Evolutionary conservation across 2,888 invertebrate genomes (phyloP).

Genomic region (Rhorus exstirpatorius): DNA sequence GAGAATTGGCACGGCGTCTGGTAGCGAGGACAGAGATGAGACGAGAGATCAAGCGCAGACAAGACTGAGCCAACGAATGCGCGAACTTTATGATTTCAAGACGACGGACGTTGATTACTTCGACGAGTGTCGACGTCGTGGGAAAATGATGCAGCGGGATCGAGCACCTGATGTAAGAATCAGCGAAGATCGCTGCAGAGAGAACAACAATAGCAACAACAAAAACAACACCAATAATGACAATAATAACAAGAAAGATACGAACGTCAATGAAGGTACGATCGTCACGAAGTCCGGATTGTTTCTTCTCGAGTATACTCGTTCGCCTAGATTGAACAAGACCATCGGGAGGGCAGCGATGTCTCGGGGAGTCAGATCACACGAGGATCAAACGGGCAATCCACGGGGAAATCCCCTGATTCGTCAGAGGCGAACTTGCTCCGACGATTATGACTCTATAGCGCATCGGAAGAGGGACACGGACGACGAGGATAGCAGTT

Average conservation of each 20-base stretch:
- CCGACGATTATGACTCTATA: conserved; percentile 78
- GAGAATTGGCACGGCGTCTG: too few relatives aligned
- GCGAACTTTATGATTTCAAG: conserved; percentile 81
- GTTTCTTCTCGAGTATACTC: conserved; percentile 38
- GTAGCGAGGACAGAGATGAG: conserved; percentile 17
- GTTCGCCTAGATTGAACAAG: conserved; percentile 74
- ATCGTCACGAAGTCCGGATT: background rate
- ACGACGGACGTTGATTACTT: conserved; percentile 80
- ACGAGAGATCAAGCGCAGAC: conserved; percentile 42
- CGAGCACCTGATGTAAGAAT: background rate
- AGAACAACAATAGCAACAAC: background rate
- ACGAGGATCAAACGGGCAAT: conserved; percentile 40
- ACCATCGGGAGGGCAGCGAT: conserved; percentile 72
- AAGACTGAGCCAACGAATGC: conserved; percentile 79
- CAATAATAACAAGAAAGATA: conserved; percentile 12
- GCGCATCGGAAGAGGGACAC: conserved; percentile 45
- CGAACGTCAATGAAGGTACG: conserved; percentile 72
- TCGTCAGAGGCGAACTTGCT: conserved; percentile 77
- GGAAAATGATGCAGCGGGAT: background rate
- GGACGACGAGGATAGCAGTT: conserved; percentile 15
- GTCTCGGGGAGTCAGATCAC: conserved; percentile 65
- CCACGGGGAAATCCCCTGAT: conserved; percentile 50
- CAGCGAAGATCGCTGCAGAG: conserved; percentile 1
- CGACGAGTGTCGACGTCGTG: conserved; percentile 70
- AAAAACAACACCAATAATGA: background rate